phyloP scores from a whole-genome alignment of 1,140 invertebrate species.

The Ctenoplectra terminalis region DNA sequence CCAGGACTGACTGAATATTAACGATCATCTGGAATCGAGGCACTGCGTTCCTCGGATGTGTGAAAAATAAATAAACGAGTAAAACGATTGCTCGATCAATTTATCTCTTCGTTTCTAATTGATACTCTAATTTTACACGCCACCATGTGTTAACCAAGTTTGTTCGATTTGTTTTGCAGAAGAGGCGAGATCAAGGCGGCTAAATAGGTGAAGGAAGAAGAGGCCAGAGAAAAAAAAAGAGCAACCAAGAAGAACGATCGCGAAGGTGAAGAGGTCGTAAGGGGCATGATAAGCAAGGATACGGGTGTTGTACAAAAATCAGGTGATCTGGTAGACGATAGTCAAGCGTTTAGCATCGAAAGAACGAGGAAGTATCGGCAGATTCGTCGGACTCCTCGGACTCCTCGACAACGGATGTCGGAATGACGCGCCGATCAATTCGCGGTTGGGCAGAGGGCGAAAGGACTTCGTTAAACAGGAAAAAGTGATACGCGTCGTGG shows the following conservation, averaged over 20 bases:
- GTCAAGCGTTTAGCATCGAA: not conserved
- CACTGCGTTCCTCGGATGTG: constrained; percentile 5
- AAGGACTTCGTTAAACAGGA: constrained; percentile 55
- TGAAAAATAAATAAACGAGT: constrained; percentile 28
- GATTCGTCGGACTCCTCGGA: constrained; percentile 10
- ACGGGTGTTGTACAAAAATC: constrained; percentile 49
- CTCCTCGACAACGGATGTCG: constrained; percentile 52
- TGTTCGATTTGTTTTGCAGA: constrained; percentile 36
- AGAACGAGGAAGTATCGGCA: constrained; percentile 15
- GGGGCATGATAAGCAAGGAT: constrained; percentile 71
- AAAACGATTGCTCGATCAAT: constrained; percentile 11
- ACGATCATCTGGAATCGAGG: not conserved
- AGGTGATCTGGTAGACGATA: constrained; percentile 56
- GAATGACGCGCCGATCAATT: constrained; percentile 68
- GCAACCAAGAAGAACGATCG: constrained; percentile 15
- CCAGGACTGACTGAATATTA: constrained; percentile 7
- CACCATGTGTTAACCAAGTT: not conserved
- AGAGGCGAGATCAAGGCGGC: constrained; percentile 8
- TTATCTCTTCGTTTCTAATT: not conserved
- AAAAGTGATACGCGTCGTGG: constrained; percentile 56
- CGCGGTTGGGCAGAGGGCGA: constrained; percentile 57
- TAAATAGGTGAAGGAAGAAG: constrained; percentile 10
- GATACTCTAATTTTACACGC: too few species aligned
- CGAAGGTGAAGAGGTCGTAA: not conserved
- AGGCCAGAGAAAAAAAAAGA: constrained; percentile 5